These are phyloP conservation scores for Drosophila emarginata DNA, from an alignment of 2,888 invertebrate species.

Conservation along the genomic window DNA sequence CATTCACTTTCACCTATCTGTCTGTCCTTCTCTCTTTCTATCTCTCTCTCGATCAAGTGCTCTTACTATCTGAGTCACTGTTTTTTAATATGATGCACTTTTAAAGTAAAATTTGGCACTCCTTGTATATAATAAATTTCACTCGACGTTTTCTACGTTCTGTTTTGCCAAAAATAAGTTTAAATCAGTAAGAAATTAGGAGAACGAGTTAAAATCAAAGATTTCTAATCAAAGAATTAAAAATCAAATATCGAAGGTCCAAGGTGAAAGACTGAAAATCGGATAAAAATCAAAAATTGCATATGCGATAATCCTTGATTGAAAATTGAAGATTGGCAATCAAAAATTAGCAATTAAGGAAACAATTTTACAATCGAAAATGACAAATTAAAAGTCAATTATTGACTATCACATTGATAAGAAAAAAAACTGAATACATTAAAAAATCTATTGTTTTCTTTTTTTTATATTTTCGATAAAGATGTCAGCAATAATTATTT, in stretches of 20 bases:
- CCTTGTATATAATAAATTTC: slow-evolving; percentile 51
- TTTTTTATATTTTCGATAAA: not conserved
- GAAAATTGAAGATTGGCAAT: no score
- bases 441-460: no score
- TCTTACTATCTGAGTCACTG: slow-evolving; percentile 20
- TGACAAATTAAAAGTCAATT: not conserved
- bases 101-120: not conserved
- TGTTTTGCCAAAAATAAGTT: slow-evolving; percentile 46
- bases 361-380: not conserved
- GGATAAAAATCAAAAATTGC: no score
- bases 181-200: slow-evolving; percentile 47
- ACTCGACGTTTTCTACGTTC: slow-evolving; percentile 5
- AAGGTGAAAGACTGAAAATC: not conserved
- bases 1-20: slow-evolving; percentile 40
- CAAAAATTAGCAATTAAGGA: no score
- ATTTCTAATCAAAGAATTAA: not conserved
- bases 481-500: not conserved
- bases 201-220: not conserved
- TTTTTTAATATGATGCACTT: slow-evolving; percentile 25
- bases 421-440: not conserved
- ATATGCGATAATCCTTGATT: no score
- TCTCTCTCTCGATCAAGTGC: slow-evolving; percentile 17
- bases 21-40: slow-evolving; percentile 32
- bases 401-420: no score
- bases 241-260: slow-evolving; percentile 23